Evolutionary conservation across 1,140 invertebrate genomes (phyloP).

Genomic region (Glossosoma conforme): DNA sequence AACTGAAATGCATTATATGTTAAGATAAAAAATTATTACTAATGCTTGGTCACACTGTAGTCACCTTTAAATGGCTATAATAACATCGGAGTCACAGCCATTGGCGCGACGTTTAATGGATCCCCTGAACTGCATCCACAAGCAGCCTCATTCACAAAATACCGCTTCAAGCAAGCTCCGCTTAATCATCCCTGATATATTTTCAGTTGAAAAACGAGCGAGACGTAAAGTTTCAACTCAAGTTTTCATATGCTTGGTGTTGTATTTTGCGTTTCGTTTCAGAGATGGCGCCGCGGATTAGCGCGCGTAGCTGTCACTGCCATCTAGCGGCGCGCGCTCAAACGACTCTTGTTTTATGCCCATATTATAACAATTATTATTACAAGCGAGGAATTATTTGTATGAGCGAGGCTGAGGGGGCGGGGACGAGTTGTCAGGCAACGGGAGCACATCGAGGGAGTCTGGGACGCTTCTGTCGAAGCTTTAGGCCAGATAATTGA

Average conservation of each 20-base stretch:
- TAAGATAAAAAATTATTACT: no score
- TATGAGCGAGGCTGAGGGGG: slow-evolving; percentile 2
- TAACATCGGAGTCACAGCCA: slow-evolving; percentile 12
- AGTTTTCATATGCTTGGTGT: no score
- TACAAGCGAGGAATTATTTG: slow-evolving; percentile 28
- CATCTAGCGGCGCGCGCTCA: slow-evolving; percentile 20
- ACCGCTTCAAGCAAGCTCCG: neutral
- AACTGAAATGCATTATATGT: no score
- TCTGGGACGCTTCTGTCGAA: no score
- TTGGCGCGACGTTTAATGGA: slow-evolving; percentile 27
- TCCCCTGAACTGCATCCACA: slow-evolving; percentile 2
- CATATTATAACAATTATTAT: slow-evolving; percentile 32
- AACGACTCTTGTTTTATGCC: slow-evolving; percentile 30
- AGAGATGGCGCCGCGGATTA: no score
- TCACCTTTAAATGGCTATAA: slow-evolving; percentile 24
- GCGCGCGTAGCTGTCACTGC: slow-evolving; percentile 13
- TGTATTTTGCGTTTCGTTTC: no score
- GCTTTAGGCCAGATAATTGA: no score
- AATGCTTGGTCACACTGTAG: slow-evolving; percentile 13
- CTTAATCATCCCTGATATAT: no score
- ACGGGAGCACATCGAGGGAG: slow-evolving; percentile 1
- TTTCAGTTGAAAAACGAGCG: no score
- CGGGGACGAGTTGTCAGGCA: neutral
- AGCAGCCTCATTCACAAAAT: neutral
- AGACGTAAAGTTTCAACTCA: no score